Evolutionary conservation across 2,113 vertebrate species (phyloP).

Genomic region (mouse (Mus musculus)): GRCm39 chr10:98488501-98489000

Average conservation of each 20-base stretch:
- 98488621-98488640: not conserved
- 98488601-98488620: not conserved
- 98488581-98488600: not conserved
- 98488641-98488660: not conserved
- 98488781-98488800: not conserved
- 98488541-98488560: not conserved
- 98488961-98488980: slow-evolving; percentile 12
- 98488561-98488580: slow-evolving; percentile 21
- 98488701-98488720: not conserved
- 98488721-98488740: not conserved
- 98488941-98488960: not conserved
- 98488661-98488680: not conserved
- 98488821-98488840: not conserved
- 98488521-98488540: not conserved
- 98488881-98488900: not conserved
- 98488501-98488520: not conserved
- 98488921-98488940: not conserved
- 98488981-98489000: not conserved
- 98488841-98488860: not conserved
- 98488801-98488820: not conserved
- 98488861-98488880: not conserved
- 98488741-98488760: not conserved
- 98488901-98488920: not conserved
- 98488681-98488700: not conserved
- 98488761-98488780: not conserved